Percentiles rank a stretch among this genome's conserved stretches.
Evolutionary conservation across 2,113 vertebrate genomes (phyloP).

Genomic region (Poeciliopsis retropinna): DNA sequence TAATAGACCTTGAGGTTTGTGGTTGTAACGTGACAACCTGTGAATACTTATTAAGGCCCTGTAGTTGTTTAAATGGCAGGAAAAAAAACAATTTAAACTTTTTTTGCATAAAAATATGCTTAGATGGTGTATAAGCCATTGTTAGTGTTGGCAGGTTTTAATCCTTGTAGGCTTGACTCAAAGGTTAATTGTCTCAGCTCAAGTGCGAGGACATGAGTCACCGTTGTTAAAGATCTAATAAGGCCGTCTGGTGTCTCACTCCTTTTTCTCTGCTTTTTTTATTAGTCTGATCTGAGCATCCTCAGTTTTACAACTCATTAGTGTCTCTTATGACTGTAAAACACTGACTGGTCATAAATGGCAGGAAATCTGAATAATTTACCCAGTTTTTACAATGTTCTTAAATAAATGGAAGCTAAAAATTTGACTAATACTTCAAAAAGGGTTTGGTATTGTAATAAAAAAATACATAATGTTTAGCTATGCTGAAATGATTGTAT

Average conservation of each 20-base stretch:
- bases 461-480: too few relatives aligned
- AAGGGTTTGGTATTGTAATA: too few relatives aligned
- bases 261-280: not conserved
- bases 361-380: not conserved
- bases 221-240: not conserved
- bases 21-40: not conserved
- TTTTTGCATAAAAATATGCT: not conserved
- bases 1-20: too few relatives aligned
- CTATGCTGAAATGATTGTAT: too few relatives aligned
- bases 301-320: not conserved
- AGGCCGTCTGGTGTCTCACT: not conserved
- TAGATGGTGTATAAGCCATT: not conserved
- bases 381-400: not conserved
- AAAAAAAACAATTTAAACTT: not conserved
- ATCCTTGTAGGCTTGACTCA: not conserved
- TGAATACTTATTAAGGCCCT: not conserved
- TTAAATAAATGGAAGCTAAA: not conserved
- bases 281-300: not conserved
- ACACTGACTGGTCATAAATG: not conserved
- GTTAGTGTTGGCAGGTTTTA: not conserved
- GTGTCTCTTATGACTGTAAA: not conserved
- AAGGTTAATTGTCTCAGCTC: constrained; percentile 9
- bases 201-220: constrained; percentile 1
- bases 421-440: too few relatives aligned
- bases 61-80: not conserved